These are phyloP conservation scores for Argya squamiceps DNA, from an alignment of 2,797 vertebrate species.

Conservation along the genomic window DNA sequence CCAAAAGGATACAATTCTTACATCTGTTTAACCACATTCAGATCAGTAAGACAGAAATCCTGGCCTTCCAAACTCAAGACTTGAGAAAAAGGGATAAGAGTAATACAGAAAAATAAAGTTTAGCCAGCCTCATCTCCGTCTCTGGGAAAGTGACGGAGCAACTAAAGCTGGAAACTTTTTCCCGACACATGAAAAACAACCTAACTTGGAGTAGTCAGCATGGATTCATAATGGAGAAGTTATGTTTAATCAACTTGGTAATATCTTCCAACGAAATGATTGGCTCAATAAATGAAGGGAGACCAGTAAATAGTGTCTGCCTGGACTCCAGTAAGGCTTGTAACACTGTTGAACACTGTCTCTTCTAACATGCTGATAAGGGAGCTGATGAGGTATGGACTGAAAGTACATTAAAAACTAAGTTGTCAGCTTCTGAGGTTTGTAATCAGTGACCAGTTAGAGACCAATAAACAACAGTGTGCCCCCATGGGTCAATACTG, in stretches of 20 bases:
- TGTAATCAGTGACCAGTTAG: not conserved
- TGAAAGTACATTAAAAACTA: not conserved
- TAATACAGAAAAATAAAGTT: not conserved
- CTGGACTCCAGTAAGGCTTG: not conserved
- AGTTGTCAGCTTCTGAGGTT: not conserved
- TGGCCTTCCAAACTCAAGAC: not conserved
- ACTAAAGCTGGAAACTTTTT: not conserved
- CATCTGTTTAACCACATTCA: not conserved
- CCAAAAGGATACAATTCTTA: not conserved
- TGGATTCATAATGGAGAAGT: not conserved
- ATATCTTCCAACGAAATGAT: not conserved
- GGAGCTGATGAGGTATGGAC: not conserved
- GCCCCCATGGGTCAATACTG: not conserved
- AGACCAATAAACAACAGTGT: not conserved
- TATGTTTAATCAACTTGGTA: not conserved
- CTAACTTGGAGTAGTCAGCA: not conserved
- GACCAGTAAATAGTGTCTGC: not conserved
- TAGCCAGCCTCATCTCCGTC: not conserved
- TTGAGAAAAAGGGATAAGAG: not conserved
- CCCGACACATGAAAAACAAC: not conserved
- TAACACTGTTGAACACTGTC: not conserved
- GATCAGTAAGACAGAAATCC: not conserved
- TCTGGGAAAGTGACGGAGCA: not conserved
- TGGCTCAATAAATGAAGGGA: fast-evolving
- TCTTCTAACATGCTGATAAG: not conserved